These are phyloP conservation scores for Anolis sagrei DNA, from an alignment of 2,113 vertebrate genomes.

Conservation along the genomic window DNA sequence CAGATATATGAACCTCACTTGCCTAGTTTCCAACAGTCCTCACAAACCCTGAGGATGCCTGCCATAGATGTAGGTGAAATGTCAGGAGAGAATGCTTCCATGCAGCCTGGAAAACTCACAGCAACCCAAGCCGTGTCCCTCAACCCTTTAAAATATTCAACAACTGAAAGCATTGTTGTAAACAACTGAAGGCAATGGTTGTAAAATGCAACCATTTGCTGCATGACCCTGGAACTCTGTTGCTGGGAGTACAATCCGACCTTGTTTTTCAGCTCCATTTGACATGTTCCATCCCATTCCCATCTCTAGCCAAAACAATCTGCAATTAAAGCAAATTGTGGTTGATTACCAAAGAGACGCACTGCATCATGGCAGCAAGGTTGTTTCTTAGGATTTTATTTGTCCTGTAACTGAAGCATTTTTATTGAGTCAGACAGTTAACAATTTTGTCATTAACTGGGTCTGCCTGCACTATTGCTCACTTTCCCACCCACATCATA, in stretches of 20 bases:
- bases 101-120: no score
- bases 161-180: not conserved
- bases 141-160: not conserved
- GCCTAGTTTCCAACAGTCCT: no score
- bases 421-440: constrained; percentile 48
- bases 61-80: no score
- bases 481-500: no score
- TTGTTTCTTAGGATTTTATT: not conserved
- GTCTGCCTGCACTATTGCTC: no score
- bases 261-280: not conserved
- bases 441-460: constrained; percentile 36
- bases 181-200: not conserved
- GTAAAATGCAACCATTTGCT: not conserved
- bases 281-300: no score
- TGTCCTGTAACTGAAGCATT: constrained; percentile 39
- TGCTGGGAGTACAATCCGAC: not conserved
- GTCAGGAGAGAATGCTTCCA: no score
- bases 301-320: no score
- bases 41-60: no score
- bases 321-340: constrained; percentile 1
- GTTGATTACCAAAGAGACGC: rapidly evolving
- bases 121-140: no score
- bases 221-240: not conserved
- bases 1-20: no score
- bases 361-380: no score